phyloP scores from a whole-genome alignment of 1,140 invertebrate genomes.

The Drosophila triauraria region DNA sequence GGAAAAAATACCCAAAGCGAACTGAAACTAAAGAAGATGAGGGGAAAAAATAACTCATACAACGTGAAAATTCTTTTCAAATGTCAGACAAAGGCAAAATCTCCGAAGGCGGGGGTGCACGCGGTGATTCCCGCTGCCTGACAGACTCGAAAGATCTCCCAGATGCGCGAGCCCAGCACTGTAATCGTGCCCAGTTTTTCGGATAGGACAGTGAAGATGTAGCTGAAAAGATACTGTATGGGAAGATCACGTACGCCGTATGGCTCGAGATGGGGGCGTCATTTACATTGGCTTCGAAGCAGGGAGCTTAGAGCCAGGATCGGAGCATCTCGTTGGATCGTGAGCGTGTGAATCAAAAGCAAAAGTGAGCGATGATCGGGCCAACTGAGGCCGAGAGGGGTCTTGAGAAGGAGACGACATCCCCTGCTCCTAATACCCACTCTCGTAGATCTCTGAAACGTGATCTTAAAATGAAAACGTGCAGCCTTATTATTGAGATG shows the following conservation, averaged over 20 bases:
- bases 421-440: conserved; percentile 2
- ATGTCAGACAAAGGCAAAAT: conserved; percentile 57
- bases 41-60: conserved; percentile 48
- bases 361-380: conserved; percentile 33
- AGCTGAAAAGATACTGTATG: conserved; percentile 62
- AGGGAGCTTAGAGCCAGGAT: conserved; percentile 51
- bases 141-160: conserved; percentile 75
- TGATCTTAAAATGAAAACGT: conserved; percentile 43
- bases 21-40: conserved; percentile 44
- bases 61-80: conserved; percentile 82
- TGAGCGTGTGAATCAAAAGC: conserved; percentile 76
- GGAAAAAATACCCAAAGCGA: conserved; percentile 22
- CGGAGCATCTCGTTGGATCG: conserved; percentile 49
- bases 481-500: conserved; percentile 33
- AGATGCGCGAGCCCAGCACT: conserved; percentile 52
- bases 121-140: conserved; percentile 42
- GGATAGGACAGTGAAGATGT: conserved; percentile 60
- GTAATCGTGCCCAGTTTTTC: conserved; percentile 64
- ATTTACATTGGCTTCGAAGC: conserved; percentile 64
- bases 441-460: conserved; percentile 39
- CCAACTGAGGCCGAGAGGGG: conserved; percentile 11
- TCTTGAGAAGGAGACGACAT: conserved; percentile 2
- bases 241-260: conserved; percentile 69
- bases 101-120: conserved; percentile 5
- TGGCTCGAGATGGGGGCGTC: conserved; percentile 73